Evolutionary conservation across 2,113 vertebrate species (phyloP), one percentile per base, ranked within the genome.

Genomic region (Penelope pileata): DNA sequence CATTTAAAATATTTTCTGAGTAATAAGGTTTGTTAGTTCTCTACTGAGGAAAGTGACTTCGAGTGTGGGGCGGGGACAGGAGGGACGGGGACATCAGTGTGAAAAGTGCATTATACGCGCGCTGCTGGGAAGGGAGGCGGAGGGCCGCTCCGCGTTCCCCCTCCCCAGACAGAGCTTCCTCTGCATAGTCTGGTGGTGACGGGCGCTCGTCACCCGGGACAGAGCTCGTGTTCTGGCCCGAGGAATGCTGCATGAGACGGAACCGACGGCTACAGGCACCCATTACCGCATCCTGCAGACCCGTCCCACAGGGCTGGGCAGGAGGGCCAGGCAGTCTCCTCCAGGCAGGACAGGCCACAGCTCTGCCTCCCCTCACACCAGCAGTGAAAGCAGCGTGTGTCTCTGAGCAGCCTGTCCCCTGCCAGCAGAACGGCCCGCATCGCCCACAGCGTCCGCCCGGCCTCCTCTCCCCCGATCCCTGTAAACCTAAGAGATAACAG

Each of bases 81-180:
- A 40, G 74, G 80, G 51, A 36, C 10, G 3, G 90, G 96, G 97
- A 97, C 86, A 88, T 94, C 89, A 97, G 95, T 96, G 96, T 96
- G 97, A 97, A 97, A 97, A 98, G 97, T 97, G 97, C 97, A 97
- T 97, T 97, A 96, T 95, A 96, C 86, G 96, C 94, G 87, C 74
- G 91, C 95, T 92, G 96, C 96, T 93, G 92, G 93, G 96, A 92
- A 94, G 88, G 88, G 95, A 93, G 94, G 92, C 97, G 91, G 92
- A 97, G 83, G 53, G 21, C 81, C 95, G 89, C 96, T 36, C 74
- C 96, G 78, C 88, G 60, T 88, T 64, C 90, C 86, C 88, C 72
- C 93, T 86, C 85, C 96, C 72, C 60, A 96, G 92, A 88, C 96
- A 96, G 96, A 97, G 97, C 97, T 94, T 95, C 83, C 97, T 97